phyloP scores from a whole-genome alignment of 1,140 invertebrate genomes.

The Eupeodes corollae region DNA sequence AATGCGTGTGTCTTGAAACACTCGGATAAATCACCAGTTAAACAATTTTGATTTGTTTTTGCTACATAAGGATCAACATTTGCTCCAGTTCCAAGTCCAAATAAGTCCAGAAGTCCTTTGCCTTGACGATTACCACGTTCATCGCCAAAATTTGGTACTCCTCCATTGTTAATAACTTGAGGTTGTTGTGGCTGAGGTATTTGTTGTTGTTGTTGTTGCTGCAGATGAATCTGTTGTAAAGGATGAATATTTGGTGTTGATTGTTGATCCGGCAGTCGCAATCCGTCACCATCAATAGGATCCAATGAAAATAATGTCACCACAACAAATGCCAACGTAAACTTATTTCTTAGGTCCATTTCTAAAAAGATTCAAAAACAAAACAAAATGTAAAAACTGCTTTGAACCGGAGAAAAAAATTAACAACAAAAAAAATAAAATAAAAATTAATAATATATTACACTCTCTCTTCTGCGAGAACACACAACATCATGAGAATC shows the following conservation, averaged over 20 bases:
- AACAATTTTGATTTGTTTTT: conserved; percentile 54
- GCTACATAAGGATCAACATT: conserved; percentile 65
- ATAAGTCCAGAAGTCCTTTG: conserved; percentile 57
- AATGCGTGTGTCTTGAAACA: conserved; percentile 68
- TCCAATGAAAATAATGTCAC: conserved; percentile 38
- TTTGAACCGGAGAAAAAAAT: neutral
- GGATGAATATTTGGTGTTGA: conserved; percentile 20
- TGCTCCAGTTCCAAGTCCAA: conserved; percentile 56
- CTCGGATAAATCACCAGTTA: conserved; percentile 63
- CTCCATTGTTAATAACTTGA: conserved; percentile 9
- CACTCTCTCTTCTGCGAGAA: too few relatives aligned
- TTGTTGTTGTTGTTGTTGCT: conserved; percentile 12
- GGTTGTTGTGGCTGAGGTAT: conserved; percentile 10
- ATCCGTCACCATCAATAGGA: conserved; percentile 44
- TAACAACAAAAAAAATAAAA: neutral
- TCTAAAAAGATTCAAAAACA: conserved; percentile 3
- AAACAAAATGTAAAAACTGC: conserved; percentile 3
- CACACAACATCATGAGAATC: too few relatives aligned
- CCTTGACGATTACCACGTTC: conserved; percentile 39
- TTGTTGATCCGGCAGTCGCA: conserved; percentile 45
- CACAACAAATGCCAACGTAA: conserved; percentile 39
- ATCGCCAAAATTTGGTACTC: conserved; percentile 14
- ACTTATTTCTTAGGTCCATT: conserved; percentile 13
- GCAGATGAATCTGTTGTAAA: conserved; percentile 32
- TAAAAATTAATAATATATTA: neutral